A percentile compares a stretch with the other conserved stretches of the same genome.
phyloP scores from a whole-genome alignment of 2,888 invertebrate genomes.

The Drosophila meridionalis region DNA sequence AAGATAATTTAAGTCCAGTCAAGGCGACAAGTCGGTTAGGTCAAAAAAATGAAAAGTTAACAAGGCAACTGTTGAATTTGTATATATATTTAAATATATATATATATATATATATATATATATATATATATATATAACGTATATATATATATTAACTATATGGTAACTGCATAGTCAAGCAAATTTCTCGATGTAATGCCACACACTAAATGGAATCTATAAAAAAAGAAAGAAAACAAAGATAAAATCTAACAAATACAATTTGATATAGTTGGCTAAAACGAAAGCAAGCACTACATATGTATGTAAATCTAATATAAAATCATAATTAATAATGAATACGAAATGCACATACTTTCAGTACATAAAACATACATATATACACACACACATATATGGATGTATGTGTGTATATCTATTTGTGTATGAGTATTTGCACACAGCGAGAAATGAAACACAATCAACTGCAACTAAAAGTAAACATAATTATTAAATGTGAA shows the following conservation, averaged over 20 bases:
- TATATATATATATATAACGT: constrained; percentile 9
- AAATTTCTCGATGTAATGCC: constrained; percentile 51
- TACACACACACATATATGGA: not conserved
- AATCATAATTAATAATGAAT: constrained; percentile 24
- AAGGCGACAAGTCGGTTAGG: constrained; percentile 23
- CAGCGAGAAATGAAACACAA: constrained; percentile 58
- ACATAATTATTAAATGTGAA: constrained; percentile 77
- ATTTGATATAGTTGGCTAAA: constrained; percentile 26
- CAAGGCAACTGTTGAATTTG: constrained; percentile 74
- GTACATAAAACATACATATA: not conserved
- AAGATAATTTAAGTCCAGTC: constrained; percentile 23
- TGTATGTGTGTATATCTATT: constrained; percentile 12
- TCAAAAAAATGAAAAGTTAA: constrained; percentile 53
- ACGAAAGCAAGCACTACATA: constrained; percentile 13
- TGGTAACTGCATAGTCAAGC: constrained; percentile 36
- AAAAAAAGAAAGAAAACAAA: constrained; percentile 6
- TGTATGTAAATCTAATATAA: constrained; percentile 34
- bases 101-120: constrained; percentile 22
- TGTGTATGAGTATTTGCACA: constrained; percentile 50
- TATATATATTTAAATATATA: constrained; percentile 52
- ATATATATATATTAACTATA: constrained; percentile 8
- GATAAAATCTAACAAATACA: constrained; percentile 28
- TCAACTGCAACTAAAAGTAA: constrained; percentile 72
- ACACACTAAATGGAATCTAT: constrained; percentile 33
- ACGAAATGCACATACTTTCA: constrained; percentile 32